A percentile compares a stretch with the other conserved stretches of the same genome.
Evolutionary conservation across 2,888 invertebrate genomes (phyloP).

Genomic region (Ellobium chinense): DNA sequence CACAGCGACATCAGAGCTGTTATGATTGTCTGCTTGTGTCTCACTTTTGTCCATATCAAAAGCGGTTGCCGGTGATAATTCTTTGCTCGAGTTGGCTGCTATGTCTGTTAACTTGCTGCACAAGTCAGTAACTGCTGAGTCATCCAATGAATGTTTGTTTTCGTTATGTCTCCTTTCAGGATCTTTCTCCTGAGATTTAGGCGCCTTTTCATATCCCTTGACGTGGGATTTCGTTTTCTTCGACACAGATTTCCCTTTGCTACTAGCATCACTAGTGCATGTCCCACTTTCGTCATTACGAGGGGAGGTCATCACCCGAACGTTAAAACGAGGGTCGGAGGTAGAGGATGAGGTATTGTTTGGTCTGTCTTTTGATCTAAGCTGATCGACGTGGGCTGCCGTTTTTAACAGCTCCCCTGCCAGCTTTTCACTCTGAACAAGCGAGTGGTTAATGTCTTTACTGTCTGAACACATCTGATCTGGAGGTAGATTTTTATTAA

Average conservation of each 20-base stretch:
- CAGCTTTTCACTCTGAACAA: conserved; percentile 2
- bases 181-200: not conserved
- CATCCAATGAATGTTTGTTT: not conserved
- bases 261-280: not conserved
- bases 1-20: not conserved
- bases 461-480: not conserved
- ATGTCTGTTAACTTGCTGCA: not conserved
- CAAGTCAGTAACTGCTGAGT: not conserved
- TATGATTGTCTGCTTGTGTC: not conserved
- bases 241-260: not conserved
- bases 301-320: conserved; percentile 23
- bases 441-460: not conserved
- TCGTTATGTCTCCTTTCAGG: not conserved
- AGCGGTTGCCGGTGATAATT: not conserved
- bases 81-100: not conserved
- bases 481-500: not conserved
- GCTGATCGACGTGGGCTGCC: not conserved
- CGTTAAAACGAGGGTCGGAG: conserved; percentile 30
- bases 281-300: not conserved
- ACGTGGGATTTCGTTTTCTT: not conserved
- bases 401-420: conserved; percentile 14
- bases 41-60: not conserved
- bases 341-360: not conserved
- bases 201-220: not conserved
- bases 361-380: not conserved